phyloP scores from a whole-genome alignment of 2,113 vertebrate genomes.

The Onychorhynchus coronatus region DNA sequence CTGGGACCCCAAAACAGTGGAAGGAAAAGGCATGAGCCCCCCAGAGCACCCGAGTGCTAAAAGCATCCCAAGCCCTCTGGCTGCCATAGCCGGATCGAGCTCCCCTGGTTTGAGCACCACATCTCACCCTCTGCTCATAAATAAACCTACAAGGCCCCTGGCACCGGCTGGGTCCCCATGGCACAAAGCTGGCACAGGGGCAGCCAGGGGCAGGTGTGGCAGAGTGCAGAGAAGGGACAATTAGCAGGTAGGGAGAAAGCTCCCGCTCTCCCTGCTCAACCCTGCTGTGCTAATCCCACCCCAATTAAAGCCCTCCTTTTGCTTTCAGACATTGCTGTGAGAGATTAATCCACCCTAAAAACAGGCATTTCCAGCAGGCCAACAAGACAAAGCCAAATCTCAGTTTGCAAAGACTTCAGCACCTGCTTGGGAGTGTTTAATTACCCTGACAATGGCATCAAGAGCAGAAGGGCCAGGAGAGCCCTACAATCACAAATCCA shows the following conservation, averaged over 20 bases:
- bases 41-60: not conserved
- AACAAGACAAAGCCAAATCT: not conserved
- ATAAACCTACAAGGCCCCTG: not conserved
- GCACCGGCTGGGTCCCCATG: not conserved
- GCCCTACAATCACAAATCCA: not conserved
- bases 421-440: not conserved
- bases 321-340: not conserved
- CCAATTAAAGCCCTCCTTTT: not conserved
- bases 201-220: fast-evolving
- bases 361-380: not conserved
- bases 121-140: not conserved
- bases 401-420: not conserved
- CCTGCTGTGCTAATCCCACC: not conserved
- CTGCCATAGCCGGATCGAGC: fast-evolving
- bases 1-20: not conserved
- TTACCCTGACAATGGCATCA: not conserved
- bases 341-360: not conserved
- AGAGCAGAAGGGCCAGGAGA: not conserved
- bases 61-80: not conserved
- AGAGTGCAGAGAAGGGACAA: not conserved
- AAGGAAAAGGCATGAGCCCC: not conserved
- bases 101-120: not conserved
- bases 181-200: not conserved
- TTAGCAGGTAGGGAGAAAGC: not conserved
- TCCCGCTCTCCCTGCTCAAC: not conserved